phyloP scores from a whole-genome alignment of 1,140 invertebrate genomes.

The Lepidurus couesii region DNA sequence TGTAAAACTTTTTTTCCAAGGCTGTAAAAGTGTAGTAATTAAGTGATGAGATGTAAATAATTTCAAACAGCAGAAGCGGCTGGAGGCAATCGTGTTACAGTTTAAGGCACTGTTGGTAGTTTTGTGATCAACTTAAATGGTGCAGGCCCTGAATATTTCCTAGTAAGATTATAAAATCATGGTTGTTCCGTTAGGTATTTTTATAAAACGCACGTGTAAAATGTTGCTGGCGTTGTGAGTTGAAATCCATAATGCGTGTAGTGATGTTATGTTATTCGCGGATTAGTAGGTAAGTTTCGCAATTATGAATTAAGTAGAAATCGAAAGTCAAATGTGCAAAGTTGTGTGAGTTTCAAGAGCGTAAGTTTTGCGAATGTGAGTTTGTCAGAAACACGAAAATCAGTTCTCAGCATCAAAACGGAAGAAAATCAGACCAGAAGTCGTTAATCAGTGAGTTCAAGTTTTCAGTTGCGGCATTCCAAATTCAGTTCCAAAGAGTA shows the following conservation, averaged over 20 bases:
- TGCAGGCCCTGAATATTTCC: too few relatives aligned
- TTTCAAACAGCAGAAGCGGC: conserved; percentile 2
- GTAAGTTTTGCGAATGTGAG: background rate
- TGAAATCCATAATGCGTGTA: background rate
- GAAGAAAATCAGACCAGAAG: background rate
- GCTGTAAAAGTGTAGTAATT: background rate
- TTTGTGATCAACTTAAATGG: too few relatives aligned
- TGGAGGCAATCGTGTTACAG: background rate
- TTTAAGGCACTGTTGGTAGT: background rate
- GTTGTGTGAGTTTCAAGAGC: background rate
- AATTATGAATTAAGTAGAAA: background rate
- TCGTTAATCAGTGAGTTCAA: background rate
- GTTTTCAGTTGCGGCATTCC: background rate
- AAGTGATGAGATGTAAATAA: background rate
- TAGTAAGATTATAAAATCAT: too few relatives aligned
- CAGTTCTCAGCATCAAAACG: background rate
- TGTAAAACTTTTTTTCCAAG: background rate
- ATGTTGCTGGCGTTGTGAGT: background rate
- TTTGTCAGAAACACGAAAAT: background rate
- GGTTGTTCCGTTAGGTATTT: background rate
- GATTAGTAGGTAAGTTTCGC: background rate
- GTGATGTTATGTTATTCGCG: background rate
- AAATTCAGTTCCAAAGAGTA: background rate
- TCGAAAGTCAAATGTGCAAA: background rate
- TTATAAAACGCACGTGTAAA: background rate